Percentiles rank a stretch among this genome's conserved stretches.
These are phyloP conservation scores for Leptonema lineaticorne DNA, from an alignment of 1,140 invertebrate species.

Conservation along the genomic window DNA sequence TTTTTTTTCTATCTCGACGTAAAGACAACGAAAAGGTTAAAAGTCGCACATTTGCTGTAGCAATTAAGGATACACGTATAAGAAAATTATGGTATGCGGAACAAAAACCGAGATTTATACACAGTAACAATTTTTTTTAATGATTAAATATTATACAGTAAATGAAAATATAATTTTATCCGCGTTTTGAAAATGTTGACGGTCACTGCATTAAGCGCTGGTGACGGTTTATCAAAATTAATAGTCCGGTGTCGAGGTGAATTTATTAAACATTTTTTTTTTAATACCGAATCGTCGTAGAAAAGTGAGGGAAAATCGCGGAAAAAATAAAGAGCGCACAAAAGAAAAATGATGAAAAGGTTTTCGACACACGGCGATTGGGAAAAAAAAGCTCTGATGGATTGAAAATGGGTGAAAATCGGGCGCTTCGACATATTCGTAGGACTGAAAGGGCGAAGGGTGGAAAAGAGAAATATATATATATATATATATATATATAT, in stretches of 20 bases:
- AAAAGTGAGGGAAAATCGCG: background rate
- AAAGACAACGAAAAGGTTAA: too few relatives aligned
- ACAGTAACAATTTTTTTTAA: too few relatives aligned
- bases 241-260: slow-evolving; percentile 5
- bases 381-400: slow-evolving; percentile 12
- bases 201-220: too few relatives aligned
- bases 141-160: too few relatives aligned
- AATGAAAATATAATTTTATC: too few relatives aligned
- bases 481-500: background rate
- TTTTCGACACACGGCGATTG: slow-evolving; percentile 5
- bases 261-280: slow-evolving; percentile 27
- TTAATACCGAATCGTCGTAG: background rate
- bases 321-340: background rate
- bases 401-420: slow-evolving; percentile 23
- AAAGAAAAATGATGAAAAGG: slow-evolving; percentile 13
- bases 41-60: too few relatives aligned
- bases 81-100: too few relatives aligned
- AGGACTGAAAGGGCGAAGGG: background rate
- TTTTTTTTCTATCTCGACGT: too few relatives aligned
- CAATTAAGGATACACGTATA: too few relatives aligned
- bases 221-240: too few relatives aligned
- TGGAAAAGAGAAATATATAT: background rate
- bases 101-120: too few relatives aligned
- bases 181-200: too few relatives aligned
- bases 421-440: slow-evolving; percentile 4